phyloP scores from a whole-genome alignment of 2,113 vertebrate species.

The Festucalex cinctus region DNA sequence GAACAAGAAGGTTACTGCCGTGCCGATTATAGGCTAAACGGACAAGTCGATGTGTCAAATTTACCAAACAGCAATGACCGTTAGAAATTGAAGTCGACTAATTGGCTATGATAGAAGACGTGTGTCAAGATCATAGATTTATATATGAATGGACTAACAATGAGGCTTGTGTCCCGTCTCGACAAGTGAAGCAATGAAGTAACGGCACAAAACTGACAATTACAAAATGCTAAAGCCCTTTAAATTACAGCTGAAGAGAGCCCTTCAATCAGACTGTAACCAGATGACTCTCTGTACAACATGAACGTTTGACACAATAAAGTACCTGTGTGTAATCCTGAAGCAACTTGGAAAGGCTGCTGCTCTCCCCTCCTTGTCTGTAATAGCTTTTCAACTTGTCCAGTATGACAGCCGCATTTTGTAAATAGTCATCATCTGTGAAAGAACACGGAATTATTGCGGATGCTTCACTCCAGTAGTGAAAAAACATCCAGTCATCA shows the following conservation, averaged over 20 bases:
- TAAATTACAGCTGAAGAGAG: neutral
- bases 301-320: neutral
- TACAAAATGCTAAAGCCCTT: neutral
- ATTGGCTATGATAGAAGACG: too few relatives aligned
- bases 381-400: slow-evolving; percentile 81
- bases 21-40: too few relatives aligned
- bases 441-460: slow-evolving; percentile 34
- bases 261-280: neutral
- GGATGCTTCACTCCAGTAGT: neutral
- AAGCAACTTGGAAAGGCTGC: slow-evolving; percentile 76
- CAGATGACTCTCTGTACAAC: neutral
- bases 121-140: too few relatives aligned
- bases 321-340: slow-evolving; percentile 92
- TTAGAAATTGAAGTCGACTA: too few relatives aligned
- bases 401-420: slow-evolving; percentile 83
- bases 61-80: too few relatives aligned
- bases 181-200: too few relatives aligned
- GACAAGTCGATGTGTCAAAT: too few relatives aligned
- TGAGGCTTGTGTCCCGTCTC: too few relatives aligned
- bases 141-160: too few relatives aligned
- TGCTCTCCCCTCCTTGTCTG: slow-evolving; percentile 78
- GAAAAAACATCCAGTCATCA: neutral
- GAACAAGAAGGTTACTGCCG: too few relatives aligned
- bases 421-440: slow-evolving; percentile 86
- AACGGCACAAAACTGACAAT: neutral